These are phyloP conservation scores for Danio tinwini DNA, from an alignment of 2,797 vertebrate species.

Conservation along the genomic window DNA sequence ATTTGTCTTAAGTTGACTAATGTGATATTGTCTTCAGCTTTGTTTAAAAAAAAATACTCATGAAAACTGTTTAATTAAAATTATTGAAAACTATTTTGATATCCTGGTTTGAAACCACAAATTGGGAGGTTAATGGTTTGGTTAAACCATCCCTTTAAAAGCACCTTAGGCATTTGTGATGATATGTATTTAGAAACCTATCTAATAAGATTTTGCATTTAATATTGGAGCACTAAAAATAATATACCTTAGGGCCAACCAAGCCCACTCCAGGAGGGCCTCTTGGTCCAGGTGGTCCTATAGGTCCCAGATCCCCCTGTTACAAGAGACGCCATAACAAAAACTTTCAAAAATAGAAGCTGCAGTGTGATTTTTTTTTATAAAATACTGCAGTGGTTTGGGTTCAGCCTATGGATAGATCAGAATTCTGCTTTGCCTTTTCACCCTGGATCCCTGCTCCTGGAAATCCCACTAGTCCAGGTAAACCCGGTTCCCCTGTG, in stretches of 20 bases:
- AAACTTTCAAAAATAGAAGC: constrained; percentile 7
- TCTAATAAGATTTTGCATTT: not conserved
- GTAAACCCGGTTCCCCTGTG: constrained; percentile 77
- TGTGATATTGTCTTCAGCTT: too few relatives aligned
- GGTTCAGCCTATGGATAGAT: not conserved
- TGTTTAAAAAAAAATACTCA: too few relatives aligned
- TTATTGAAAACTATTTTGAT: not conserved
- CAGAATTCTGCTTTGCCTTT: constrained; percentile 70
- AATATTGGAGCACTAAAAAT: not conserved
- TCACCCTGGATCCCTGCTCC: constrained; percentile 83
- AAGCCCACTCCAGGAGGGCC: constrained; percentile 73
- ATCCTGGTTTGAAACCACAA: not conserved
- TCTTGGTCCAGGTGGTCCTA: constrained; percentile 73
- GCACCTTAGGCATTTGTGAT: not conserved
- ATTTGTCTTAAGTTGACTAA: too few relatives aligned
- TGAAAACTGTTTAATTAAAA: not conserved
- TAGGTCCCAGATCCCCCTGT: constrained; percentile 75
- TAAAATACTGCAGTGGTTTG: not conserved
- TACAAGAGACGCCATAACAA: constrained; percentile 17
- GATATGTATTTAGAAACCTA: not conserved
- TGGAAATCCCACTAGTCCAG: constrained; percentile 78
- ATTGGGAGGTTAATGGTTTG: not conserved
- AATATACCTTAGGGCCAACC: constrained; percentile 75
- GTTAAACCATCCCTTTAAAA: not conserved
- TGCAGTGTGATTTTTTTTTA: not conserved